Evolutionary conservation across 2,888 invertebrate species (phyloP).

Genomic region (Drosophila peninsularis): DNA sequence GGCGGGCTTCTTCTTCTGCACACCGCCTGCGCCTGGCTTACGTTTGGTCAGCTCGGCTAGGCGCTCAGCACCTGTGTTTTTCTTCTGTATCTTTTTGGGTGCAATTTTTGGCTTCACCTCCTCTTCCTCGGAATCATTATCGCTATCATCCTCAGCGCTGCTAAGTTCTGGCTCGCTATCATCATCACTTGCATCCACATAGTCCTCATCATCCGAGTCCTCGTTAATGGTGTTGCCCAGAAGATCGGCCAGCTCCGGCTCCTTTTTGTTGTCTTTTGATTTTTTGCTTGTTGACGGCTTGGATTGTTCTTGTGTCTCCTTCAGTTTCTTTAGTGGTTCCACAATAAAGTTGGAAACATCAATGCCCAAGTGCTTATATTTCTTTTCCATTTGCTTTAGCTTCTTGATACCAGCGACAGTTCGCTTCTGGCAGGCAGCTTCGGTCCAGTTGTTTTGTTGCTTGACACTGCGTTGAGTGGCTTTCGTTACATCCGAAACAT

Average conservation of each 20-base stretch:
- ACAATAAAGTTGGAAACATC: slow-evolving; percentile 74
- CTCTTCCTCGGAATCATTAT: slow-evolving; percentile 29
- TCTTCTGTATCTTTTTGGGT: slow-evolving; percentile 39
- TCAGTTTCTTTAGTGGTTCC: slow-evolving; percentile 58
- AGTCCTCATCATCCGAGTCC: slow-evolving; percentile 83
- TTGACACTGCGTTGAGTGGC: slow-evolving; percentile 65
- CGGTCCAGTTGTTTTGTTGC: slow-evolving; percentile 80
- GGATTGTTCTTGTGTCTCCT: slow-evolving; percentile 6
- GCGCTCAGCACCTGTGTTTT: slow-evolving; percentile 61
- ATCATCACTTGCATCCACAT: slow-evolving; percentile 45
- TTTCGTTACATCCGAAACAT: slow-evolving; percentile 76
- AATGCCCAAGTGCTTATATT: slow-evolving; percentile 79
- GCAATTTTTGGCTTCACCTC: slow-evolving; percentile 17
- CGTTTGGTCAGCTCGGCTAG: slow-evolving; percentile 69
- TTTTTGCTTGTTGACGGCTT: slow-evolving; percentile 26
- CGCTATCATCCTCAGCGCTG: slow-evolving; percentile 35
- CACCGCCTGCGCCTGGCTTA: slow-evolving; percentile 76
- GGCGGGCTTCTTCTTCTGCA: slow-evolving; percentile 76
- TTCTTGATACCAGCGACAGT: slow-evolving; percentile 68
- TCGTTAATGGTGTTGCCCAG: slow-evolving; percentile 80
- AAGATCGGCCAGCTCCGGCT: slow-evolving; percentile 71
- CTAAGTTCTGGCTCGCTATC: slow-evolving; percentile 35
- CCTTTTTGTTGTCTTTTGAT: slow-evolving; percentile 55
- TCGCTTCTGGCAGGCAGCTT: slow-evolving; percentile 77
- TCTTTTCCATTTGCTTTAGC: slow-evolving; percentile 72